Percentiles rank a stretch among this genome's conserved stretches.
Conservation (phyloP, 2,113 vertebrate species). For the Corapipo altera region DNA sequence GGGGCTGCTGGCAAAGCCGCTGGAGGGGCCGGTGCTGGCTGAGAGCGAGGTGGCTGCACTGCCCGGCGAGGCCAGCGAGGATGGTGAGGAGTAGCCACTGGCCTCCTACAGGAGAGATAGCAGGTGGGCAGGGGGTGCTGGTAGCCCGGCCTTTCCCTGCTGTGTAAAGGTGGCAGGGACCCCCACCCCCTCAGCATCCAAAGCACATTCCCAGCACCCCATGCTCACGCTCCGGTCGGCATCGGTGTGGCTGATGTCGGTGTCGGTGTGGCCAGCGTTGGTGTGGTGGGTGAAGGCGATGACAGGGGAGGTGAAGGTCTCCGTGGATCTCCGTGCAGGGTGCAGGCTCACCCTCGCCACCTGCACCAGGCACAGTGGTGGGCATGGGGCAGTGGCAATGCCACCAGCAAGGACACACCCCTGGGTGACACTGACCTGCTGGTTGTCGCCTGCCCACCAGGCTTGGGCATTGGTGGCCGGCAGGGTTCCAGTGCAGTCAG, state of each 20-base stretch:
- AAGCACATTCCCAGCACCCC: rapidly evolving
- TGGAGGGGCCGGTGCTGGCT: constrained; percentile 85
- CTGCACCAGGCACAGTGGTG: constrained; percentile 28
- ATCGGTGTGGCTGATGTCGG: neutral
- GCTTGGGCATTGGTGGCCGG: constrained; percentile 76
- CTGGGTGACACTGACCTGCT: constrained; percentile 74
- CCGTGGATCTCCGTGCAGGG: constrained; percentile 63
- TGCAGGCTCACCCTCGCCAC: constrained; percentile 85
- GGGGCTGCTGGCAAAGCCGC: constrained; percentile 84
- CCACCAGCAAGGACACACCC: rapidly evolving
- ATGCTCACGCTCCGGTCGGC: constrained; percentile 64
- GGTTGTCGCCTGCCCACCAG: constrained; percentile 90
- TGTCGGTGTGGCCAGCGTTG: rapidly evolving
- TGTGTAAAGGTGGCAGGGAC: neutral
- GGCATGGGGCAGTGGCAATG: neutral
- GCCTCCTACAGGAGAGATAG: constrained; percentile 59
- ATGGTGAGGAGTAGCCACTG: constrained; percentile 79
- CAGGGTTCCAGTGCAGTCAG: constrained; percentile 76
- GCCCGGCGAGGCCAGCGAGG: constrained; percentile 80
- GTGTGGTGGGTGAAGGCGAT: neutral
- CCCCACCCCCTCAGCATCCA: neutral
- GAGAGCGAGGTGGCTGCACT: constrained; percentile 81
- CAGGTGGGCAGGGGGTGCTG: neutral
- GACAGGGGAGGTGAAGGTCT: constrained; percentile 57
- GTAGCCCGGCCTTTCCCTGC: neutral